A percentile compares a stretch with the other conserved stretches of the same genome.
Conservation (phyloP, 1,140 invertebrate genomes). For the Heliothis subflexa region DNA sequence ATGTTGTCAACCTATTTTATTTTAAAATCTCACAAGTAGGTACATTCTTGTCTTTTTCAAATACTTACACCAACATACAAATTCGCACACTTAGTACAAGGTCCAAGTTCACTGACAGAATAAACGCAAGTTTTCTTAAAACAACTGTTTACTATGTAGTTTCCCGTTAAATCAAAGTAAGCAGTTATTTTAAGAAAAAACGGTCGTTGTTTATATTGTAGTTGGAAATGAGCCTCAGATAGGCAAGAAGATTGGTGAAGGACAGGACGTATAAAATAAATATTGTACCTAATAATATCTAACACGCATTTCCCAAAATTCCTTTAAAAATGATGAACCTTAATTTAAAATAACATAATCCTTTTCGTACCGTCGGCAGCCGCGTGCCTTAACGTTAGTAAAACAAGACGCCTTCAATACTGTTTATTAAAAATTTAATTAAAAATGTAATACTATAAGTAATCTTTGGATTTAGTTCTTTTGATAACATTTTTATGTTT, state of each 20-base stretch:
- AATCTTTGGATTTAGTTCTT: conserved; percentile 37
- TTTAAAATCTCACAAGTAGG: too few relatives aligned
- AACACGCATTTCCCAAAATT: background rate
- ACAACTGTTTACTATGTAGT: too few relatives aligned
- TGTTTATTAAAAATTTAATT: conserved; percentile 47
- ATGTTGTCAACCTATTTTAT: too few relatives aligned
- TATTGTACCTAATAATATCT: background rate
- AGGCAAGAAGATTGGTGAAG: background rate
- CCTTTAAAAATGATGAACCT: background rate
- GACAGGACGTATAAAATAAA: background rate
- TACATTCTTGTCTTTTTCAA: background rate
- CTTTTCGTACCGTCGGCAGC: conserved; percentile 4
- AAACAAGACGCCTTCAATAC: conserved; percentile 14
- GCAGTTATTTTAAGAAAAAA: too few relatives aligned
- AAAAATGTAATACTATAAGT: conserved; percentile 23
- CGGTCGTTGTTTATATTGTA: too few relatives aligned
- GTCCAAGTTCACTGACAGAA: too few relatives aligned
- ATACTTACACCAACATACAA: background rate
- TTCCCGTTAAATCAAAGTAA: too few relatives aligned
- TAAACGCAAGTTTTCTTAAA: too few relatives aligned
- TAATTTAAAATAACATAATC: conserved; percentile 26
- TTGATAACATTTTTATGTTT: conserved; percentile 6
- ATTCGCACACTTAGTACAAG: background rate
- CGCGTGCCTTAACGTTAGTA: background rate
- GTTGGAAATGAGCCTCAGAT: conserved; percentile 3